Evolutionary conservation across 2,888 invertebrate species (phyloP).

Genomic region (Dascillus cervinus): DNA sequence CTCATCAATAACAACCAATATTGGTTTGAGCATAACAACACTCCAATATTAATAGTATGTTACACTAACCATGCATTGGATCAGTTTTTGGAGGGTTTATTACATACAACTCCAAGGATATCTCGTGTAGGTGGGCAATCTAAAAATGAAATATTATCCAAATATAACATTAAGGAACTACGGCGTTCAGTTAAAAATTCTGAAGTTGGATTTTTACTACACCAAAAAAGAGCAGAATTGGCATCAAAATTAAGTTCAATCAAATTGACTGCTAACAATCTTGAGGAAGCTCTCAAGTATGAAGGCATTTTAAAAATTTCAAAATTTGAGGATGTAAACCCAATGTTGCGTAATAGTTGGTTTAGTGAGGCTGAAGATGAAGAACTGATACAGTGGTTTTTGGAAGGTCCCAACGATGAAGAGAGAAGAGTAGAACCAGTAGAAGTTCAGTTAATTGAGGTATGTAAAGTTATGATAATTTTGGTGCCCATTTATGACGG

Average conservation of each 20-base stretch:
- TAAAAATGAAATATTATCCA: slow-evolving; percentile 49
- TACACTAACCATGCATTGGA: slow-evolving; percentile 84
- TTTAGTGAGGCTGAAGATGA: slow-evolving; percentile 19
- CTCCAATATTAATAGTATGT: slow-evolving; percentile 69
- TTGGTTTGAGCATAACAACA: slow-evolving; percentile 39
- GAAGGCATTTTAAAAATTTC: too few species aligned
- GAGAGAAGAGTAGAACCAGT: background rate
- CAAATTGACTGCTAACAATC: too few species aligned
- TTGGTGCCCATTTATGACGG: too few species aligned
- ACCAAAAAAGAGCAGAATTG: too few species aligned
- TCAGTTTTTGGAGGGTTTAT: slow-evolving; percentile 70
- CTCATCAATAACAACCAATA: slow-evolving; percentile 50
- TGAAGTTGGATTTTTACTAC: too few species aligned
- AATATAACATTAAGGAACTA: slow-evolving; percentile 48
- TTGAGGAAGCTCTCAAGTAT: too few species aligned
- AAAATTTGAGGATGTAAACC: slow-evolving; percentile 20
- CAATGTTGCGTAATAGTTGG: slow-evolving; percentile 38
- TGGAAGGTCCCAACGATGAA: slow-evolving; percentile 9
- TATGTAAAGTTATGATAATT: too few species aligned
- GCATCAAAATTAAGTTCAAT: too few species aligned
- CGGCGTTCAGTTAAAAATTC: too few species aligned
- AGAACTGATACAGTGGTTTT: slow-evolving; percentile 25
- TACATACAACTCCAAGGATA: slow-evolving; percentile 50
- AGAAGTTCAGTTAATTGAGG: too few species aligned
- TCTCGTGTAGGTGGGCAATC: slow-evolving; percentile 65